Evolutionary conservation across 2,797 vertebrate genomes (phyloP), one percentile per base, ranked within the genome.

Genomic region (Catharus ustulatus): DNA sequence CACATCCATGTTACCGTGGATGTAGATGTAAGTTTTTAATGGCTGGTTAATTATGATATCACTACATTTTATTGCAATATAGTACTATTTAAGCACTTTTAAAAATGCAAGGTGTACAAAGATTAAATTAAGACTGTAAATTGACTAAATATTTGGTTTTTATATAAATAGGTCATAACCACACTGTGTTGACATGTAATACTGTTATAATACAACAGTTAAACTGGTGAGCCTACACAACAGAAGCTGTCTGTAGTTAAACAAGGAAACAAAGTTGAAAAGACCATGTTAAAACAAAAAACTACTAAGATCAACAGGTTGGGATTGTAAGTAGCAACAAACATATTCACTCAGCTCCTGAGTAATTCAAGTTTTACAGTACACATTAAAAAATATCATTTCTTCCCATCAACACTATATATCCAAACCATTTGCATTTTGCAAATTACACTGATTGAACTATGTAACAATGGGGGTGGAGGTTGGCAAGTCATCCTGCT

Each of bases 101-200:
- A 97, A 98, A 98, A 98, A 98, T 98, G 98, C 98, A 98, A 97
- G 98, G 98, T 98, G 97, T 98, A 98, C 98, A 98, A 98, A 97
- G 97, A 98, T 98, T 98, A 98, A 97, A 98, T 98, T 98, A 98
- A 98, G 98, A 98, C 98, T 95, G 98, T 97, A 98, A 98, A 98
- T 97, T 98, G 98, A 98, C 98, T 98, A 98, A 98, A 98, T 98
- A 98, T 99, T 98, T 99, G 98, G 98, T 98, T 99, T 98, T 99
- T 98, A 98, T 98, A 98, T 98, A 98, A 98, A 98, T 98, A 98
- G 98, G 98, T 98, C 97, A 97, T 98, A 98, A 98, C 98, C 98
- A 98, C 98, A 98, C 98, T 98, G 98, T 98, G 98, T 97, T 98
- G 98, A 99, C 98, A 98, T 97, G 97, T 98, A 98, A 98, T 98